Evolutionary conservation across 2,888 invertebrate species (phyloP).

Genomic region (Scaeva pyrastri): DNA sequence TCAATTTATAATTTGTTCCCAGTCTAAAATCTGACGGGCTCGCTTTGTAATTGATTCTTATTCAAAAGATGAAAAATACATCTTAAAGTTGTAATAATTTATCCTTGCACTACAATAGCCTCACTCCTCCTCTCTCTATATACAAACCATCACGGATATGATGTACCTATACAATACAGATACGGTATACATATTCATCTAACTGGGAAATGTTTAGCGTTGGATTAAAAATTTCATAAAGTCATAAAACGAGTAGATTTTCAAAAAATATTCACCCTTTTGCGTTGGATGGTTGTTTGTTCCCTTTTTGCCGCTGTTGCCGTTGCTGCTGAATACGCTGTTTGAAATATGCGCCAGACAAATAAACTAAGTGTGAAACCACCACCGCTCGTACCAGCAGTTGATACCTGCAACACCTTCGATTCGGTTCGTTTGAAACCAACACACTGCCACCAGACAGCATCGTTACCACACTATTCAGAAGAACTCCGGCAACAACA

Average conservation of each 20-base stretch:
- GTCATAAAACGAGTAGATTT: slow-evolving; percentile 56
- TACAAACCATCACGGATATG: no score
- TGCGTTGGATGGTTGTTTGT: neutral
- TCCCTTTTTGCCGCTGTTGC: neutral
- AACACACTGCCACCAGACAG: slow-evolving; percentile 20
- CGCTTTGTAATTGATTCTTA: slow-evolving; percentile 57
- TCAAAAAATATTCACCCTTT: slow-evolving; percentile 51
- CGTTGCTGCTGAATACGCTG: neutral
- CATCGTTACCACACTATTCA: slow-evolving; percentile 39
- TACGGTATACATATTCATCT: neutral
- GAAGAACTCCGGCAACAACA: neutral
- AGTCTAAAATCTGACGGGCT: slow-evolving; percentile 8
- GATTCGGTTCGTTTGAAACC: slow-evolving; percentile 58
- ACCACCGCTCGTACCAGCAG: slow-evolving; percentile 34
- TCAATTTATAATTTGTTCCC: slow-evolving; percentile 19
- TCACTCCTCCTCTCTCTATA: neutral
- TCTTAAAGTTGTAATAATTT: slow-evolving; percentile 50
- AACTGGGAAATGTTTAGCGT: neutral
- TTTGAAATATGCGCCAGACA: slow-evolving; percentile 53
- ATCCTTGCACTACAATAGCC: slow-evolving; percentile 12
- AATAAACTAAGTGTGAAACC: slow-evolving; percentile 72
- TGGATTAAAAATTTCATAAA: slow-evolving; percentile 60
- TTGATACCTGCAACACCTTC: slow-evolving; percentile 64
- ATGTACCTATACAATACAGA: no score
- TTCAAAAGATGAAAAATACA: slow-evolving; percentile 48